phyloP scores from a whole-genome alignment of 64 coral and sea anemone species.

The Catalaphyllia jardinei region DNA sequence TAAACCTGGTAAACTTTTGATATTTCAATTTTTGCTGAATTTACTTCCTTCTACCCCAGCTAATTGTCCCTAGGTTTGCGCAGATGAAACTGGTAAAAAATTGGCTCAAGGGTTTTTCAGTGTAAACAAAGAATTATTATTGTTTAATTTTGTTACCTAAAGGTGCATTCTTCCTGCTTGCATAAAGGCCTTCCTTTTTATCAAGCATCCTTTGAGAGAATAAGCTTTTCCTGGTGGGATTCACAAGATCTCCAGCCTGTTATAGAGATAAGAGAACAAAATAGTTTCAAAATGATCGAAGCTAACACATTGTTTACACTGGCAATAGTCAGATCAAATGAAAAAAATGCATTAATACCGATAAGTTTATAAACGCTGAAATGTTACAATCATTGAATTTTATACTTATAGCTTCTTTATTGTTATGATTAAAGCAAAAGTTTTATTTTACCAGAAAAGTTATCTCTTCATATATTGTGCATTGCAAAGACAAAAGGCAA shows the following conservation, averaged over 20 bases:
- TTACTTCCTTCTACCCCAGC: too few species aligned
- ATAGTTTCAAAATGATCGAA: too few species aligned
- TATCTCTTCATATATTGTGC: neutral
- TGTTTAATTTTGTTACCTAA: conserved; percentile 34
- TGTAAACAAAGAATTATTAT: too few species aligned
- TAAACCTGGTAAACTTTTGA: too few species aligned
- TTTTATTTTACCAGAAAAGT: neutral
- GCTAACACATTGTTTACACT: neutral
- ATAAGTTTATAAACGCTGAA: too few species aligned
- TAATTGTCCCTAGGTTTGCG: too few species aligned
- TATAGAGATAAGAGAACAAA: neutral
- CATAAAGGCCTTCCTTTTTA: conserved; percentile 90
- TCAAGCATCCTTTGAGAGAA: conserved; percentile 90
- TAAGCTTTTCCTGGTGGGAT: conserved; percentile 73
- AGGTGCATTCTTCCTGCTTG: conserved; percentile 83
- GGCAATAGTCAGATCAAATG: too few species aligned
- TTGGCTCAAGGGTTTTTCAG: too few species aligned
- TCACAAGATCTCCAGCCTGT: conserved; percentile 91
- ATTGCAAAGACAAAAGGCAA: neutral
- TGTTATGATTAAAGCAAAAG: neutral
- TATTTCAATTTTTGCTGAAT: too few species aligned
- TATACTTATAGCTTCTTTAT: neutral
- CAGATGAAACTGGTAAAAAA: too few species aligned
- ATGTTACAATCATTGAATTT: too few species aligned
- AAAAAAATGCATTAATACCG: too few species aligned